A percentile compares a stretch with the other conserved stretches of the same genome.
phyloP scores from a whole-genome alignment of 2,113 vertebrate genomes.

The Phylloscopus trochilus region DNA sequence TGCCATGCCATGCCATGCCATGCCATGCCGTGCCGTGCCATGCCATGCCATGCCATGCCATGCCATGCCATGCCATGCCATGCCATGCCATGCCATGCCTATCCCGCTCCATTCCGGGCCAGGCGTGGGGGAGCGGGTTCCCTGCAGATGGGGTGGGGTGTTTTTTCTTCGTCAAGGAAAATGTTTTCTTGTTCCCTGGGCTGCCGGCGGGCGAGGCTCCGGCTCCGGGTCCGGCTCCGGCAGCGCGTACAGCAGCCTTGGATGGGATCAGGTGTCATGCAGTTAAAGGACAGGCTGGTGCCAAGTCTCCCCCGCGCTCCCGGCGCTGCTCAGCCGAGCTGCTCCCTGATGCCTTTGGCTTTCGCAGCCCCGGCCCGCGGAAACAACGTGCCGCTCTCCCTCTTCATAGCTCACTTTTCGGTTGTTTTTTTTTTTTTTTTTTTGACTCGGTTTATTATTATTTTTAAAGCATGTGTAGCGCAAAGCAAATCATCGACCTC shows the following conservation, averaged over 20 bases:
- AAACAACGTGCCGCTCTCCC: background rate
- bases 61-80: accelerated
- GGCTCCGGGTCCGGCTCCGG: background rate
- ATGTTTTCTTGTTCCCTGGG: conserved; percentile 56
- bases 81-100: accelerated
- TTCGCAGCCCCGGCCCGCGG: background rate
- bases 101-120: accelerated
- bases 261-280: background rate
- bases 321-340: background rate
- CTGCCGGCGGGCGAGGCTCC: background rate
- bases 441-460: conserved; percentile 13
- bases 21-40: too few relatives aligned
- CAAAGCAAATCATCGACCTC: conserved; percentile 28
- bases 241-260: conserved; percentile 2
- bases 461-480: conserved; percentile 37
- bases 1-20: too few relatives aligned
- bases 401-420: conserved; percentile 12
- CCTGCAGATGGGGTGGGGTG: conserved; percentile 8
- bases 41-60: too few relatives aligned
- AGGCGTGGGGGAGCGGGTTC: background rate
- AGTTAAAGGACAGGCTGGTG: background rate
- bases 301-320: conserved; percentile 4
- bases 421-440: too few relatives aligned
- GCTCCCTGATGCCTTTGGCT: conserved; percentile 19
- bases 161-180: conserved; percentile 43